These are phyloP conservation scores for Macrophya alboannulata DNA, from an alignment of 2,888 invertebrate species.

Conservation along the genomic window DNA sequence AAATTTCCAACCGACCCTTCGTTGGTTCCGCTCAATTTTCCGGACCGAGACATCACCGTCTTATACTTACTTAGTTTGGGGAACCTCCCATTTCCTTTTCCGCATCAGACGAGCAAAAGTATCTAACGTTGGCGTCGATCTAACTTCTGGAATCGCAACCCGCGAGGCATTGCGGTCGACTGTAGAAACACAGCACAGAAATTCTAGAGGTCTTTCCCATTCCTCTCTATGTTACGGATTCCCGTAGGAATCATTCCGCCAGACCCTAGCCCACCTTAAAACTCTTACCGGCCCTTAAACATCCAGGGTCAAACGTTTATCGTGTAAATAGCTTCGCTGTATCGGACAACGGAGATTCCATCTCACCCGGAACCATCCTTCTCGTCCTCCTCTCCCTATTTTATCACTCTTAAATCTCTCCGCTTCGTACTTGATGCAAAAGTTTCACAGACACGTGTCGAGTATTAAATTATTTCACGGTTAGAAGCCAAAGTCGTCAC, in stretches of 20 bases:
- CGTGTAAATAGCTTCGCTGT: conserved; percentile 5
- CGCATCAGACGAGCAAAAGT: conserved; percentile 2
- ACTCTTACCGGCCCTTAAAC: conserved; percentile 34
- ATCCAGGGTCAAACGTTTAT: conserved; percentile 32
- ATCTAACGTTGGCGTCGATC: neutral
- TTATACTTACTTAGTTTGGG: conserved; percentile 42
- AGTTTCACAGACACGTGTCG: conserved; percentile 46
- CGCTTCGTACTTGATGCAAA: neutral
- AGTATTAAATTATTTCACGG: conserved; percentile 49
- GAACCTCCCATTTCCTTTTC: conserved; percentile 42
- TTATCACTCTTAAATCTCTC: conserved; percentile 17
- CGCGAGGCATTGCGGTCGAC: neutral
- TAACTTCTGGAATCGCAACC: conserved; percentile 5
- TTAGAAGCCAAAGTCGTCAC: conserved; percentile 17
- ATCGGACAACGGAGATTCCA: conserved; percentile 28
- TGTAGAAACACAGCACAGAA: neutral
- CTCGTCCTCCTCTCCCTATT: neutral
- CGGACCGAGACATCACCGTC: conserved; percentile 48
- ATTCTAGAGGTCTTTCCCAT: neutral
- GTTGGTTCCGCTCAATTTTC: conserved; percentile 45
- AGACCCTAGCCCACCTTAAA: conserved; percentile 14
- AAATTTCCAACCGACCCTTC: conserved; percentile 43
- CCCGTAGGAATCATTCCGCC: conserved; percentile 24
- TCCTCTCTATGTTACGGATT: neutral
- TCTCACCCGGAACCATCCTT: neutral